Base-by-base conservation (phyloP, 2,113 vertebrate genomes). In the Triplophysa tibetana region DNA sequence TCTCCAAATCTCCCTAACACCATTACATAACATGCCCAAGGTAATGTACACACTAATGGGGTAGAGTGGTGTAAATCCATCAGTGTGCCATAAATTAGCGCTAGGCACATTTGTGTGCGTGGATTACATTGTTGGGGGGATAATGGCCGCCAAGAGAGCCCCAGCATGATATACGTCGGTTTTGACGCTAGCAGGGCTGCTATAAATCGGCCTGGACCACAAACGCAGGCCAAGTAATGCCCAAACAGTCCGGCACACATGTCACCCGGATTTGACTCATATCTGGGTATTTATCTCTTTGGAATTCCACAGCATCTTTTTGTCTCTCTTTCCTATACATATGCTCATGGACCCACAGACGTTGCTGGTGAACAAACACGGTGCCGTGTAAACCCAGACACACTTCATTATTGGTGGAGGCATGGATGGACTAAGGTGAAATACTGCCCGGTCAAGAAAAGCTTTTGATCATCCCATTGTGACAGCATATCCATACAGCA, bases 1-100 rank as follows among this genome's bases (percentile, higher is more conserved):
- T 92, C 86, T 85, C 84, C 89, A 91, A 89, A 85, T 87, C 92
- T 87, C 80, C 81, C 84, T 87, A 88, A 93, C 90, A 92, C 92
- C 89, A 90, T 88, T 84, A 72, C 66, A 68, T 83, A 88, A 90
- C 88, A 81, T 83, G 86, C 91, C 89, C 82, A 87, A 74, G 88
- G 86, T 83, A 90, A 85, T 84, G 89, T 89, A 82, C 52, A 77
- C 70, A 79, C 80, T 89, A 85, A 77, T 83, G 87, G 88, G 82
- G 84, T 38, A 87, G 81, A 83, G 85, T 83, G 77, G 81, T 85
- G 85, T 82, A 85, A 74, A 85, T 86, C 90, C 88, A 78, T 86
- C 88, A 1, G 86, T 76, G 86, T 85, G 84, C 81, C 85, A 77
- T 91, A 92, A 91, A 90, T 91, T 81, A 86, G 78, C 73, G 77